Percentiles rank a stretch among this genome's conserved stretches.
These are phyloP conservation scores for Agonopterix arenella DNA, from an alignment of 2,888 invertebrate genomes.

Conservation along the genomic window DNA sequence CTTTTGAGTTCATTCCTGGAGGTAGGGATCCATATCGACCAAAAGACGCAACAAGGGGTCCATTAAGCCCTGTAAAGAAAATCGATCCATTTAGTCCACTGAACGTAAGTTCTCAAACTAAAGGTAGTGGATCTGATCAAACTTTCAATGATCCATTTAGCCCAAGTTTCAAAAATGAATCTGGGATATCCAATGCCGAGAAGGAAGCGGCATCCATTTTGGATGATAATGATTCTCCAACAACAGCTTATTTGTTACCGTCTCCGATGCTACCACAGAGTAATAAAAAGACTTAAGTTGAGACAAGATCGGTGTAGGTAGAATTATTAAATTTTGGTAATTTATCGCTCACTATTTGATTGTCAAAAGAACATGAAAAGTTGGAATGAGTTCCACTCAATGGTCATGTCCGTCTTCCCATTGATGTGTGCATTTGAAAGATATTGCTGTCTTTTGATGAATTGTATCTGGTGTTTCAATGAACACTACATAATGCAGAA, in stretches of 20 bases:
- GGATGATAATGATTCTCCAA: slow-evolving; percentile 59
- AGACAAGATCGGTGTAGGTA: too few relatives aligned
- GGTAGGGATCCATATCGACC: slow-evolving; percentile 25
- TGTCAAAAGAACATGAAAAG: too few relatives aligned
- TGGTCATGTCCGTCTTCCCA: too few relatives aligned
- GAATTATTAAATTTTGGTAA: too few relatives aligned
- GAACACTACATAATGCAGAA: too few relatives aligned
- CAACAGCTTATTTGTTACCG: slow-evolving; percentile 68
- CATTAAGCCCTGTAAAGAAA: slow-evolving; percentile 4
- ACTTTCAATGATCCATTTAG: slow-evolving; percentile 17
- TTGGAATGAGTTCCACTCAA: too few relatives aligned
- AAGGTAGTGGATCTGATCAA: too few relatives aligned
- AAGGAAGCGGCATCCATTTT: slow-evolving; percentile 44
- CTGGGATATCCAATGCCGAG: not conserved
- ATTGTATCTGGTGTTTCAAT: too few relatives aligned
- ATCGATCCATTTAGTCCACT: slow-evolving; percentile 3
- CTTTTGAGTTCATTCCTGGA: slow-evolving; percentile 53
- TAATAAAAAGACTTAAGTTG: slow-evolving; percentile 25
- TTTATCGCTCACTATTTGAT: too few relatives aligned
- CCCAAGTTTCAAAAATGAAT: slow-evolving; percentile 1
- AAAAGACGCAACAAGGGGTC: not conserved
- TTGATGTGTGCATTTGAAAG: too few relatives aligned
- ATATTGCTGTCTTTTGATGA: too few relatives aligned
- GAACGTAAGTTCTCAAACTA: not conserved
- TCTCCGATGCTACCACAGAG: slow-evolving; percentile 77